phyloP scores from a whole-genome alignment of 2,888 invertebrate species.

The Mythimna albipuncta region DNA sequence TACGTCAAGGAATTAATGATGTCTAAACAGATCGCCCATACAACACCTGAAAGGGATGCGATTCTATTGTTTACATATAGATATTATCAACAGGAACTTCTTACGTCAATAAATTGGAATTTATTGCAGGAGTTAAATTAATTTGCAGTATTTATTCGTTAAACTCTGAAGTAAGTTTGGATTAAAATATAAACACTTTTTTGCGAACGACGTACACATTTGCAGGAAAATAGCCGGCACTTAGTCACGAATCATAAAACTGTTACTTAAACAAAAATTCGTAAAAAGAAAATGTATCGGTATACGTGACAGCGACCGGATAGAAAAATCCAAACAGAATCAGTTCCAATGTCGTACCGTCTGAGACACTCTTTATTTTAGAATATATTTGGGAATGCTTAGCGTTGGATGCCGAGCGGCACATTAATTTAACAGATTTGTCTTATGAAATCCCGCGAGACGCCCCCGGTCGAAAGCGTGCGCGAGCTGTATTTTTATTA shows the following conservation, averaged over 20 bases:
- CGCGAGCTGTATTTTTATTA: slow-evolving; percentile 59
- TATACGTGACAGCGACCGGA: slow-evolving; percentile 73
- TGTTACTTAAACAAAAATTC: slow-evolving; percentile 44
- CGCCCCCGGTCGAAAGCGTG: slow-evolving; percentile 55
- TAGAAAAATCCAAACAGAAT: slow-evolving; percentile 74
- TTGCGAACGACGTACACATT: slow-evolving; percentile 25
- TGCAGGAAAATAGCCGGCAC: slow-evolving; percentile 49
- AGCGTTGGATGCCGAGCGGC: slow-evolving; percentile 68
- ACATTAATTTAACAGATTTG: slow-evolving; percentile 75
- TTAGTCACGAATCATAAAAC: slow-evolving; percentile 54
- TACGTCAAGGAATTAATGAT: slow-evolving; percentile 69
- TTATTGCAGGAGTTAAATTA: slow-evolving; percentile 35
- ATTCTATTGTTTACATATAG: slow-evolving; percentile 42
- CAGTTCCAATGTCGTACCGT: slow-evolving; percentile 71
- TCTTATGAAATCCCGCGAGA: slow-evolving; percentile 73
- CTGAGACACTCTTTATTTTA: slow-evolving; percentile 73
- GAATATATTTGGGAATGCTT: slow-evolving; percentile 80
- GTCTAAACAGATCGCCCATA: slow-evolving; percentile 44
- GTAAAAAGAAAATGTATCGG: slow-evolving; percentile 59
- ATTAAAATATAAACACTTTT: slow-evolving; percentile 35
- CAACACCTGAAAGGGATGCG: slow-evolving; percentile 41
- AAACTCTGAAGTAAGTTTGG: slow-evolving; percentile 16
- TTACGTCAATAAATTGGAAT: slow-evolving; percentile 46
- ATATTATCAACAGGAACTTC: slow-evolving; percentile 54
- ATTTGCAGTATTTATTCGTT: slow-evolving; percentile 22